Evolutionary conservation across 1,140 invertebrate species (phyloP).

Genomic region (Hypsibius dujardini): DNA sequence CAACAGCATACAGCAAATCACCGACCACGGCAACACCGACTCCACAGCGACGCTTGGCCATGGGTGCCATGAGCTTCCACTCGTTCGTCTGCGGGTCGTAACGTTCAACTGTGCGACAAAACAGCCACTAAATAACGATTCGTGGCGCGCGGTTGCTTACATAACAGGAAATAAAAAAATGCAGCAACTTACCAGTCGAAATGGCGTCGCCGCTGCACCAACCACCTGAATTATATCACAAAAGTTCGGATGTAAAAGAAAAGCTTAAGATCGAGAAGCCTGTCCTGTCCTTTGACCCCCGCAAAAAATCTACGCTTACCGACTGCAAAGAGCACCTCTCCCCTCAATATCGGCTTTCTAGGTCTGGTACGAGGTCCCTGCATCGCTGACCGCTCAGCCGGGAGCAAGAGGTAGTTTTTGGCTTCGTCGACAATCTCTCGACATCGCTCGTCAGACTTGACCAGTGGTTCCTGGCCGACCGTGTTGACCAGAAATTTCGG

Average conservation of each 20-base stretch:
- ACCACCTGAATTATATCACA: slow-evolving; percentile 37
- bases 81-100: slow-evolving; percentile 89
- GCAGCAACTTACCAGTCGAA: too few species aligned
- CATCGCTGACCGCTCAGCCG: slow-evolving; percentile 78
- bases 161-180: too few species aligned
- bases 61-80: slow-evolving; percentile 96
- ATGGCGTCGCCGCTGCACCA: slow-evolving; percentile 99
- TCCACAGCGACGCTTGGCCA: slow-evolving; percentile 88
- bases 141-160: too few species aligned
- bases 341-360: slow-evolving; percentile 71
- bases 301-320: slow-evolving; percentile 33
- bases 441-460: slow-evolving; percentile 85
- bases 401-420: slow-evolving; percentile 88
- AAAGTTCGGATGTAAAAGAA: not conserved
- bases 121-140: too few species aligned
- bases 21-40: slow-evolving; percentile 94
- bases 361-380: slow-evolving; percentile 80
- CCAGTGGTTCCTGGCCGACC: slow-evolving; percentile 80
- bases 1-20: slow-evolving; percentile 78
- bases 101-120: slow-evolving; percentile 83
- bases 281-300: slow-evolving; percentile 18
- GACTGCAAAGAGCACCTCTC: slow-evolving; percentile 71
- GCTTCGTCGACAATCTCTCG: slow-evolving; percentile 92
- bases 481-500: slow-evolving; percentile 95
- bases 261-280: slow-evolving; percentile 17